Percentiles rank a stretch among this genome's conserved stretches.
These are phyloP conservation scores for Falcaria lacertinaria DNA, from an alignment of 2,888 invertebrate species.

Conservation along the genomic window DNA sequence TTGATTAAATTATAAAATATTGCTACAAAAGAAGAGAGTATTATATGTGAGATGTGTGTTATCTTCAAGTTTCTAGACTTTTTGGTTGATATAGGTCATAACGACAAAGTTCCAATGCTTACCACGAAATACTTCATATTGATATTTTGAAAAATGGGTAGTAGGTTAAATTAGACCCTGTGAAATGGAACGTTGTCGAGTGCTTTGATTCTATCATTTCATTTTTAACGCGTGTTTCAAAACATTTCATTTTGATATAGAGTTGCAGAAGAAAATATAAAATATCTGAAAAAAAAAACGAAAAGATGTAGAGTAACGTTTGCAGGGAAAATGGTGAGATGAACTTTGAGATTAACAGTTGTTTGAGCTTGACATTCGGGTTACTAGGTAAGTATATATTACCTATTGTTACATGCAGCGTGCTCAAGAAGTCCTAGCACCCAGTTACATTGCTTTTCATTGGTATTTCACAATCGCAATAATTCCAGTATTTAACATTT, in stretches of 20 bases:
- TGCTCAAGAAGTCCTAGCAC: conserved; percentile 39
- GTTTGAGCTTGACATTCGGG: conserved; percentile 22
- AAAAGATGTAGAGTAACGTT: neutral
- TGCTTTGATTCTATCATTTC: neutral
- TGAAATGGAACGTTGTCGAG: neutral
- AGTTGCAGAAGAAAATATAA: neutral
- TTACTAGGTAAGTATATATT: conserved; percentile 12
- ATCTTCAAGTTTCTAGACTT: neutral
- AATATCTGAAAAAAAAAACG: conserved; percentile 3
- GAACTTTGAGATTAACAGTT: conserved; percentile 16
- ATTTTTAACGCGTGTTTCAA: neutral
- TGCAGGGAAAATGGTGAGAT: conserved; percentile 13
- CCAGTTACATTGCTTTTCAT: conserved; percentile 54
- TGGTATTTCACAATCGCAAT: conserved; percentile 7
- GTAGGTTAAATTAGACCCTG: too few species aligned
- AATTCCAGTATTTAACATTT: neutral
- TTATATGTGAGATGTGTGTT: neutral
- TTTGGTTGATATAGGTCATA: neutral
- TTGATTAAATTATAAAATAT: neutral
- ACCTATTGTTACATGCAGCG: conserved; percentile 46
- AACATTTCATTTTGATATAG: neutral
- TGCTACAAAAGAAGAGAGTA: neutral
- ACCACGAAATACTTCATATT: neutral
- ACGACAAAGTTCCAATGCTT: neutral
- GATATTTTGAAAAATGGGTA: too few species aligned